These are phyloP conservation scores for Ceyx cyanopectus DNA, from an alignment of 2,113 vertebrate species.

Conservation along the genomic window DNA sequence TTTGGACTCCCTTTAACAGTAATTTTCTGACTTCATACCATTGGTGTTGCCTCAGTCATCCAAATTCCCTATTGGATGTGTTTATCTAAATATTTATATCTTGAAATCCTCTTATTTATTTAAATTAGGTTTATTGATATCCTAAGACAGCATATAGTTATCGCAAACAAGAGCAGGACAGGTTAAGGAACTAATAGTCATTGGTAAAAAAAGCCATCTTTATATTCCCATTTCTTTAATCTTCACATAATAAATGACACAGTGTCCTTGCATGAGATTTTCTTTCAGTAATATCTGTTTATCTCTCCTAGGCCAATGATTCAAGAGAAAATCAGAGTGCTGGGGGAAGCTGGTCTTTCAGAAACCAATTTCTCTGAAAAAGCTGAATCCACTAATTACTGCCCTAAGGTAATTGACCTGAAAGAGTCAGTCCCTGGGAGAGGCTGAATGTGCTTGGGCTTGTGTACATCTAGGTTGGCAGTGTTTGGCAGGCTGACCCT, in stretches of 20 bases:
- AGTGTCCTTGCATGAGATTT: not conserved
- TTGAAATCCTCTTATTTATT: not conserved
- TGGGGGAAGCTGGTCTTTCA: slow-evolving; percentile 93
- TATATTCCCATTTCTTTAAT: not conserved
- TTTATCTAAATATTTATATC: not conserved
- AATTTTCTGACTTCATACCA: not conserved
- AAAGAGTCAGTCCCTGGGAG: not conserved
- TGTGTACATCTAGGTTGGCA: not conserved
- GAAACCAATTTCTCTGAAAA: slow-evolving; percentile 88
- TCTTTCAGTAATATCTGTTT: not conserved
- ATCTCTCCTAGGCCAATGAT: slow-evolving; percentile 89
- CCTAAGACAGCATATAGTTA: not conserved
- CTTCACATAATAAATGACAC: not conserved
- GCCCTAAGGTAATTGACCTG: slow-evolving; percentile 82
- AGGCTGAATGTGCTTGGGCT: not conserved
- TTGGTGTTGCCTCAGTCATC: not conserved
- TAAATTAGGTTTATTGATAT: not conserved
- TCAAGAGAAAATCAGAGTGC: slow-evolving; percentile 92
- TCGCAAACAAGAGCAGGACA: not conserved
- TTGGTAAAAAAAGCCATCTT: not conserved
- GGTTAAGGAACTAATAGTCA: not conserved
- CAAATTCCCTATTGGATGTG: not conserved
- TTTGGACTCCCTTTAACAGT: not conserved
- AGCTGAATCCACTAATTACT: slow-evolving; percentile 84
- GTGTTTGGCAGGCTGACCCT: not conserved